Base-by-base conservation (phyloP, 2,888 invertebrate species). In the Chaetoderma sp. region DNA sequence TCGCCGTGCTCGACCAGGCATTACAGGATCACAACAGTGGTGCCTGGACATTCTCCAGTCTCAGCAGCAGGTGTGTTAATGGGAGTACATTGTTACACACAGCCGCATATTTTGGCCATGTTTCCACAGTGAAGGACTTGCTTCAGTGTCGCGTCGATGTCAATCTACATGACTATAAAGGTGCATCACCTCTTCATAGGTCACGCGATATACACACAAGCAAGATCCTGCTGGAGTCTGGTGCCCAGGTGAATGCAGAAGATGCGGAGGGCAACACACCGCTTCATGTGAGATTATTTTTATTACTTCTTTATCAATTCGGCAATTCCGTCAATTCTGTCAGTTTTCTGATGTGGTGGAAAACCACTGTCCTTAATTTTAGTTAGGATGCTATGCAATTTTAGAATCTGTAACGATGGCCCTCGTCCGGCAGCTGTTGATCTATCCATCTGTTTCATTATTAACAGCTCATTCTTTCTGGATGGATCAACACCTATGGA, bases 61-160 rank as follows among this genome's bases (percentile, higher is more conserved):
- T 84, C 5, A 65, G 79, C 28, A 83, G 83, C 77, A 82, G 84
- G 47, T 82, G 80, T 65, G 78, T 86, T 54, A 85, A 86, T 70
- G 86, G 86, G n/a, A 84, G 83, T 66, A 86, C 85, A 0, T 62
- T 85, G 57, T 75, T 86, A 32, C 86, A 86, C 71, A 86, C 85
- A 16, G 83, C 85, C 5, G 74, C 80, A n/a, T 85, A 85, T 71
- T 86, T 82, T 65, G 83, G 83, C 39, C 70, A 78, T 52, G 67
- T 75, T 25, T 67, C 74, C 2, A 72, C 79, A 16, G 74, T 85
- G 1, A 70, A 77, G 56, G 78, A 79, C 21, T 74, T 86, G 8
- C 73, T 86, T 6, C 74, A 77, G 16, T 72, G 78, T 30, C 68
- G 81, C 13, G 71, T 86, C 0, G 81, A 84, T 58, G 77, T 84